Base-by-base conservation (phyloP, 1,140 invertebrate species). In the Pristionchus pacificus region DNA sequence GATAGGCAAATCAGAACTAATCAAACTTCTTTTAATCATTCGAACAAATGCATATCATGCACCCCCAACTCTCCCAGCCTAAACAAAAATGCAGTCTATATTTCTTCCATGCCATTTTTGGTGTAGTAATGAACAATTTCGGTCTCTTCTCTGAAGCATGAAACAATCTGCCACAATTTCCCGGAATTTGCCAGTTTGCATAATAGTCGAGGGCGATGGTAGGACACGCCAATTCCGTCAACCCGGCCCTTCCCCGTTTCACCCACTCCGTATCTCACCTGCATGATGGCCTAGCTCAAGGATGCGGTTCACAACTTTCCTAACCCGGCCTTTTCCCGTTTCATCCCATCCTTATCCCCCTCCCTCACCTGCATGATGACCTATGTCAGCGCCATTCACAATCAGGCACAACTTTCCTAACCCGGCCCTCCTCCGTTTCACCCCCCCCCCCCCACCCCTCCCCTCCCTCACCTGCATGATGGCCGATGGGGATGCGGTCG, bases 291-390 rank as follows among this genome's bases (percentile, higher is more conserved):
- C n/a, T n/a, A n/a, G n/a, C n/a, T n/a, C n/a, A 10, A 6, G 38
- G 38, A 49, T 49, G 19, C 19, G 38, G 6, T 49, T 49, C 38
- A 49, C 38, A 49, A 49, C 38, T 10, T 49, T 49, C 38, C 38
- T 49, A 19, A 49, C 6, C 38, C 38, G 19, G 6, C 6, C 38
- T 65, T 72, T 19, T 57, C 57, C 25, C 55, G 59, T n/a, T 60
- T 64, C 63, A 60, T 33, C 25, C 66, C 64, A 27, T 31, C 64
- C 28, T 67, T 66, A n/a, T 49, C 63, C 28, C 27, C 55, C 55
- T 14, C 31, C 55, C 3, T 61, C 14, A 1, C 62, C 62, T 2
- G 58, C 57, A 32, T 19, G 38, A 49, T 49, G 38, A 19, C 38
- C 6, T 6, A 49, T 19, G 38, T 32, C 61, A n/a, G n/a, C n/a